Conservation (phyloP, 2,888 invertebrate genomes). For the Eueremaeus valkanovi region DNA sequence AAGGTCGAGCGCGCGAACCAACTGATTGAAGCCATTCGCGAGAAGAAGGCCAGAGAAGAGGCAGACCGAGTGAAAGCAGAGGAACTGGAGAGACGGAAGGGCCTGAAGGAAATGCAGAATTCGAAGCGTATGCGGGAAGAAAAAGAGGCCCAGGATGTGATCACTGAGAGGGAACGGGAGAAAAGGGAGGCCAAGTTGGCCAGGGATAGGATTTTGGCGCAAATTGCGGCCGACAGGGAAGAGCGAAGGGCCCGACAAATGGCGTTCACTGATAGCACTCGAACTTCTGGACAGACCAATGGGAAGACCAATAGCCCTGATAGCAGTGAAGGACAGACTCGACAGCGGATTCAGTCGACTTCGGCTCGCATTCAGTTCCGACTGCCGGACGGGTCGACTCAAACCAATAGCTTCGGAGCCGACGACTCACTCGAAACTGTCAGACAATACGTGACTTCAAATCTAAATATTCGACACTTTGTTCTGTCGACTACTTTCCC, state of each 20-base stretch:
- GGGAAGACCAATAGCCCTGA: neutral
- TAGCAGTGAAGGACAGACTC: too few species aligned
- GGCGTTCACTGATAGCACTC: neutral
- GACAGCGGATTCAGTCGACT: conserved; percentile 49
- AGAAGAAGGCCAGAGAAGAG: conserved; percentile 64
- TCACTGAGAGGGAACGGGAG: conserved; percentile 70
- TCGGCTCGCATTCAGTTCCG: conserved; percentile 76
- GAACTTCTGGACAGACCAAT: neutral
- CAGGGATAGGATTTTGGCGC: conserved; percentile 70
- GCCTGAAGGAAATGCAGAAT: conserved; percentile 69
- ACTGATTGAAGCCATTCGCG: conserved; percentile 63
- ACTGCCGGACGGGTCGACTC: conserved; percentile 71
- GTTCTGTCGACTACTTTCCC: conserved; percentile 73
- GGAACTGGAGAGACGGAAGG: conserved; percentile 68
- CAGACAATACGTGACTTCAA: neutral
- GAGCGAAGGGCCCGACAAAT: conserved; percentile 9
- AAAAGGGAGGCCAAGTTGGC: conserved; percentile 70
- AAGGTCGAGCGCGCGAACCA: conserved; percentile 56
- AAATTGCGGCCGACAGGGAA: conserved; percentile 78
- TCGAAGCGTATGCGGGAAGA: conserved; percentile 70
- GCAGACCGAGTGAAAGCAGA: conserved; percentile 58
- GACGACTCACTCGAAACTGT: conserved; percentile 62
- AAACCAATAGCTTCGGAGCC: conserved; percentile 68
- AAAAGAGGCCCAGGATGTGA: conserved; percentile 65
- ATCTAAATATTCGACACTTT: conserved; percentile 54